These are phyloP conservation scores for Diplolepis rosae DNA, from an alignment of 2,888 invertebrate species.

Conservation along the genomic window DNA sequence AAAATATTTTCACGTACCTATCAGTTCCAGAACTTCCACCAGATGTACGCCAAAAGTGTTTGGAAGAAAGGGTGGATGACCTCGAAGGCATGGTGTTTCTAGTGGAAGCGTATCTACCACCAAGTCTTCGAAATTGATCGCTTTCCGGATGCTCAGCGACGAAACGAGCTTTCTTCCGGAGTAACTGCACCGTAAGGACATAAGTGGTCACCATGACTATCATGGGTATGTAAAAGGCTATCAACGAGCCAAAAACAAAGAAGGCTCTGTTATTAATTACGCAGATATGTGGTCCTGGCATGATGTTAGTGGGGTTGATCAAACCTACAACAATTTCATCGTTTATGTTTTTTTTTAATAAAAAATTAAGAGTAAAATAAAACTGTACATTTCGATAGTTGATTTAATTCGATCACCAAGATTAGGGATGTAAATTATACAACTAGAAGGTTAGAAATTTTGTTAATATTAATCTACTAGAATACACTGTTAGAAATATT, in stretches of 20 bases:
- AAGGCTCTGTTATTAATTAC: conserved; percentile 90
- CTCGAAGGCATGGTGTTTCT: conserved; percentile 51
- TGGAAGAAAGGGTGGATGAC: conserved; percentile 45
- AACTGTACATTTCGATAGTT: no score
- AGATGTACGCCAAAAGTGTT: conserved; percentile 71
- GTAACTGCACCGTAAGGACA: conserved; percentile 89
- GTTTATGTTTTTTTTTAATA: no score
- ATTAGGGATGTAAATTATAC: no score
- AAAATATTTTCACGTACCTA: conserved; percentile 1
- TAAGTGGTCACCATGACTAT: conserved; percentile 95
- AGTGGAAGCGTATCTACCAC: conserved; percentile 70
- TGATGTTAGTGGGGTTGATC: conserved; percentile 85
- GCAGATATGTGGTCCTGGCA: conserved; percentile 85
- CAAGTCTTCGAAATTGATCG: conserved; percentile 76
- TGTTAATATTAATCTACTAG: no score
- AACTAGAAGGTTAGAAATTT: no score
- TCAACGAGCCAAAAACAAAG: conserved; percentile 93
- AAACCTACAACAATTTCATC: conserved; percentile 77
- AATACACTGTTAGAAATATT: no score
- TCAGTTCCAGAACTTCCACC: conserved; percentile 57
- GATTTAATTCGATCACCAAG: no score
- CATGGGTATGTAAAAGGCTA: conserved; percentile 97
- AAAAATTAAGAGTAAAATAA: no score
- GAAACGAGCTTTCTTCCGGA: conserved; percentile 86
- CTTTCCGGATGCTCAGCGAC: conserved; percentile 81